These are phyloP conservation scores for Propithecus coquereli DNA, from an alignment of 2,113 vertebrate species.

Conservation along the genomic window DNA sequence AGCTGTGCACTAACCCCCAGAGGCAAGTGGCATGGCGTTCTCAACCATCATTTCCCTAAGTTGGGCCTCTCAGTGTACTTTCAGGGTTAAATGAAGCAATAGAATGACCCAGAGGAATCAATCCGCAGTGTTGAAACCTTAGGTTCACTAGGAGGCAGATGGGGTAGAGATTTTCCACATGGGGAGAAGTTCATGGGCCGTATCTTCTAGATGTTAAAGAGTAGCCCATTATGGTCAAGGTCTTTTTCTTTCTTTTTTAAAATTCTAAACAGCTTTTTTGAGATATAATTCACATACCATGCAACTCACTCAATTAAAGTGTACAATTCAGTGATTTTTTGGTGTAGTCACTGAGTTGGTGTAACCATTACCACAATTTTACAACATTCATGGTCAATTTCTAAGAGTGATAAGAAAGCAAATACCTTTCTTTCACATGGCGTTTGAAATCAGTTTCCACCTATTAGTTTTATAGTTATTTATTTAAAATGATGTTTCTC, in stretches of 20 bases:
- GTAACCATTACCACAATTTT: neutral
- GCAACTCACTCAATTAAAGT: neutral
- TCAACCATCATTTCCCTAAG: neutral
- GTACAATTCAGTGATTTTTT: neutral
- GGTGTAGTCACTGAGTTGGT: neutral
- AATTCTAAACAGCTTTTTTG: neutral
- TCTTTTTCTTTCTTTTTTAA: neutral
- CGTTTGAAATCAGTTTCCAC: neutral
- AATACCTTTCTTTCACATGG: neutral
- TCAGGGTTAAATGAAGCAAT: neutral
- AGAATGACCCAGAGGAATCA: neutral
- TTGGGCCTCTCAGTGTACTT: neutral
- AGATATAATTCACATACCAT: neutral
- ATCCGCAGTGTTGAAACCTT: neutral
- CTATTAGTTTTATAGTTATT: neutral
- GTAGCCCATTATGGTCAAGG: neutral
- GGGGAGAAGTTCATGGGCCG: neutral
- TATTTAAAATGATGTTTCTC: neutral
- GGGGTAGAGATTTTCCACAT: neutral
- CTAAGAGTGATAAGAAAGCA: neutral
- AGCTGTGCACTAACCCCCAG: neutral
- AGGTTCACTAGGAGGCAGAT: neutral
- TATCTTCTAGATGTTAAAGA: neutral
- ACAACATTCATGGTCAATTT: neutral
- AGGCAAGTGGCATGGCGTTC: neutral